These are phyloP conservation scores for Nettapus auritus DNA, from an alignment of 2,113 vertebrate species.

Conservation along the genomic window DNA sequence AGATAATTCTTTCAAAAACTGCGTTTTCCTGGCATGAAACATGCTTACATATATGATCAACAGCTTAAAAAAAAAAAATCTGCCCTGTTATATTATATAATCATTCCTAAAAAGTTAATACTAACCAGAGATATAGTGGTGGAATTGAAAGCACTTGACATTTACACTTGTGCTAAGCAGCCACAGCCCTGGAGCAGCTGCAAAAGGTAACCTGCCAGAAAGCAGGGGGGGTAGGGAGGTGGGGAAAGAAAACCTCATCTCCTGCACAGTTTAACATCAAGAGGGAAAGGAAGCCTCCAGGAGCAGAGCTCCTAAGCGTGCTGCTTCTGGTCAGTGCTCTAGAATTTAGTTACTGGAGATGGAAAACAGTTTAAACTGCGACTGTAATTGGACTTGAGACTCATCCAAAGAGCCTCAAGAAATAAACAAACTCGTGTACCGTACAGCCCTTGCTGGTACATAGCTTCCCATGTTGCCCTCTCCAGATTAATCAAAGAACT, in stretches of 20 bases:
- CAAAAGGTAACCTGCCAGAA: constrained; percentile 40
- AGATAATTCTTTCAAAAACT: not conserved
- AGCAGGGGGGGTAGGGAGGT: not conserved
- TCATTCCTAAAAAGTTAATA: constrained; percentile 29
- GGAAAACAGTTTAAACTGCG: not conserved
- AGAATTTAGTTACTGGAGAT: not conserved
- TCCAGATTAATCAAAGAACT: not conserved
- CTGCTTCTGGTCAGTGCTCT: not conserved
- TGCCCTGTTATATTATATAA: not conserved
- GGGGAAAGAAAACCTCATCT: not conserved
- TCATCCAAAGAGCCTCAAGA: not conserved
- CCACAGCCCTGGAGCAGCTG: constrained; percentile 21
- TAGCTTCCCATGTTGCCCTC: not conserved
- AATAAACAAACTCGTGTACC: not conserved
- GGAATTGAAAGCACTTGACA: constrained; percentile 40
- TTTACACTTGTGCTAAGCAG: constrained; percentile 36
- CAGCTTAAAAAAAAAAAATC: not conserved
- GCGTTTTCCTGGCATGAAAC: not conserved
- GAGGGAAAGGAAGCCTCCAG: not conserved
- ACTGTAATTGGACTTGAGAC: not conserved
- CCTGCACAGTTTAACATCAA: not conserved
- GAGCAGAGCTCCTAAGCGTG: not conserved
- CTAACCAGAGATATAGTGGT: constrained; percentile 22
- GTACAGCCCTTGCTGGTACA: not conserved
- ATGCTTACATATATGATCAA: not conserved